Base-by-base conservation (phyloP, 2,797 vertebrate genomes). In the Lepus townsendii region DNA sequence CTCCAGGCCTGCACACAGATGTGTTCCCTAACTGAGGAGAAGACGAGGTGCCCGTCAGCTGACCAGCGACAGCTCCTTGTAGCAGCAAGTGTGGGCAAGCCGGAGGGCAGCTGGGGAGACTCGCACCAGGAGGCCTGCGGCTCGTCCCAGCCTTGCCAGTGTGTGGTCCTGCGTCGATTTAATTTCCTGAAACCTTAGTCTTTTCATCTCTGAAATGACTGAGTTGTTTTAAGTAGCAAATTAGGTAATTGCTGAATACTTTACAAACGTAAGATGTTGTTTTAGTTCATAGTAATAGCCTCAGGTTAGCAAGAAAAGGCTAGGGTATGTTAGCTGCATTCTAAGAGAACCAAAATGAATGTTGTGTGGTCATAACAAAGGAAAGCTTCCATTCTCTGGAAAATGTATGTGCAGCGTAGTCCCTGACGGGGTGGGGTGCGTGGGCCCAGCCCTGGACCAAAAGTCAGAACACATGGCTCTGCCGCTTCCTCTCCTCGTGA, bases 121-220 rank as follows among this genome's bases (percentile, higher is more conserved):
- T 7, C 9, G 5, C 35, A 38, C 13, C 17, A 54, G n/a, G 66
- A 77, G n/a, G n/a, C 77, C 63, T 62, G 54, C 19, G 79, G 84
- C n/a, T 52, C 26, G 57, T 26, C 47, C 38, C 32, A 76, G 10
- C 60, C 20, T 52, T 52, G n/a, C 22, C n/a, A 35, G 7, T 68
- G 35, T 42, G 38, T 93, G 79, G 63, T 20, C 50, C 65, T 35
- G 27, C 47, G 9, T 38, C 38, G 42, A 71, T 7, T 78, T 66
- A 26, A 19, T 85, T 38, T 69, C 10, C 79, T n/a, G 7, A 6
- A 73, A 86, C 5, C 50, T 68, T 32, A 50, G 13, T 9, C 73
- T 90, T 95, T 68, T 75, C 32, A 30, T 76, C 65, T 95, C 6
- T 87, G 35, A 73, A 62, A 26, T 91, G 75, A 79, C 42, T 57